Evolutionary conservation across 1,140 invertebrate genomes (phyloP).

Genomic region (Oryctes rhinoceros): DNA sequence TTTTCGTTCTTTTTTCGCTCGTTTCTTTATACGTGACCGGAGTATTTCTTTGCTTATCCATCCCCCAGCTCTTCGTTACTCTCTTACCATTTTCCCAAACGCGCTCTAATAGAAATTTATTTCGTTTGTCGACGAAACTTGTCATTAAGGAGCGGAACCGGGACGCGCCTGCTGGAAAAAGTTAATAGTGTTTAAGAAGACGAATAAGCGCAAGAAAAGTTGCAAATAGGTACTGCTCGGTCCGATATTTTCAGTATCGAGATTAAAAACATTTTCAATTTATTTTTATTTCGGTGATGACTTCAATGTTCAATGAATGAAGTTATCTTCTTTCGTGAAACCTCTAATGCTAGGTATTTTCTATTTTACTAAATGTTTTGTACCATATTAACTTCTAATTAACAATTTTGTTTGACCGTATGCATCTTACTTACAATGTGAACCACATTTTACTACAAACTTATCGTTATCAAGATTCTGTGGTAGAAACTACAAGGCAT

Average conservation of each 20-base stretch:
- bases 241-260: not conserved
- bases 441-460: too few species aligned
- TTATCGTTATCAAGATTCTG: too few species aligned
- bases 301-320: too few species aligned
- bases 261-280: constrained; percentile 11
- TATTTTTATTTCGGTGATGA: not conserved
- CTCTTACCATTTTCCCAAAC: constrained; percentile 23
- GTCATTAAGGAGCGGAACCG: constrained; percentile 27
- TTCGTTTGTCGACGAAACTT: constrained; percentile 28
- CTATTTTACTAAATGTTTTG: too few species aligned
- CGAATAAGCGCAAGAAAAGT: not conserved
- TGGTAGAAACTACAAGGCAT: too few species aligned
- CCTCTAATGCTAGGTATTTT: too few species aligned
- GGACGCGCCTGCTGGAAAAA: not conserved
- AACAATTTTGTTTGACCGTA: too few species aligned
- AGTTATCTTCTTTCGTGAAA: too few species aligned
- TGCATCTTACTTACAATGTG: too few species aligned
- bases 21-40: constrained; percentile 28
- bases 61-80: constrained; percentile 14
- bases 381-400: too few species aligned
- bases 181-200: constrained; percentile 16
- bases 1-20: not conserved
- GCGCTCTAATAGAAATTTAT: constrained; percentile 35
- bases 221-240: not conserved
- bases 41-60: constrained; percentile 16